These are phyloP conservation scores for Tympanoctomys barrerae DNA, from an alignment of 2,797 vertebrate genomes.

Conservation along the genomic window DNA sequence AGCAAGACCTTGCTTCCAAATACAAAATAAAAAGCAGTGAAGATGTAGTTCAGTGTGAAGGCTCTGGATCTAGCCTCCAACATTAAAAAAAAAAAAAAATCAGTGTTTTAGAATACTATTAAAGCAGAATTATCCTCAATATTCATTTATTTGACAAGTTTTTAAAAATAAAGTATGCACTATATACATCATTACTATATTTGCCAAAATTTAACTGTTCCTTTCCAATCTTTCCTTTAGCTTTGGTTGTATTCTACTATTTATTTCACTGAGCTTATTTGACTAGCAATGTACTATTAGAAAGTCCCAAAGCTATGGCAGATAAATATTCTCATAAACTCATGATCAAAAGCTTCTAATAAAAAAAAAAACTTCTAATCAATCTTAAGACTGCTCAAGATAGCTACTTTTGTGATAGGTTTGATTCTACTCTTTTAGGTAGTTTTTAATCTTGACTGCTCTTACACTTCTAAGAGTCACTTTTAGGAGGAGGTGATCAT, in stretches of 20 bases:
- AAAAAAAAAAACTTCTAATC: neutral
- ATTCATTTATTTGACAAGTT: slow-evolving; percentile 18
- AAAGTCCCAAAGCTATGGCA: neutral
- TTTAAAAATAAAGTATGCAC: neutral
- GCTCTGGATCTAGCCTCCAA: neutral
- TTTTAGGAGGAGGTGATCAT: neutral
- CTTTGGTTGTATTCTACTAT: neutral
- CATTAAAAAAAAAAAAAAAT: neutral
- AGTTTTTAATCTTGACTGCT: neutral
- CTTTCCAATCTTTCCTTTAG: neutral
- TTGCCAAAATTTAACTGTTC: slow-evolving; percentile 24
- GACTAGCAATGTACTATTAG: neutral
- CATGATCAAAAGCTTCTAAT: neutral
- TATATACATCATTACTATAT: slow-evolving; percentile 13
- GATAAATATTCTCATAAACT: neutral
- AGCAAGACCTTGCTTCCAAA: neutral
- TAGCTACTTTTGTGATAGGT: neutral
- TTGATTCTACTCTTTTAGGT: neutral
- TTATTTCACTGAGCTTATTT: neutral
- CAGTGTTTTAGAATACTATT: neutral
- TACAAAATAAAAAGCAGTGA: neutral
- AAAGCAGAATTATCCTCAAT: slow-evolving; percentile 33
- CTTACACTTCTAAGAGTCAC: neutral
- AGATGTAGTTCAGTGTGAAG: neutral
- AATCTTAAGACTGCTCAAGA: neutral